These are phyloP conservation scores for Hyles vespertilio DNA, from an alignment of 1,140 invertebrate genomes.

Conservation along the genomic window DNA sequence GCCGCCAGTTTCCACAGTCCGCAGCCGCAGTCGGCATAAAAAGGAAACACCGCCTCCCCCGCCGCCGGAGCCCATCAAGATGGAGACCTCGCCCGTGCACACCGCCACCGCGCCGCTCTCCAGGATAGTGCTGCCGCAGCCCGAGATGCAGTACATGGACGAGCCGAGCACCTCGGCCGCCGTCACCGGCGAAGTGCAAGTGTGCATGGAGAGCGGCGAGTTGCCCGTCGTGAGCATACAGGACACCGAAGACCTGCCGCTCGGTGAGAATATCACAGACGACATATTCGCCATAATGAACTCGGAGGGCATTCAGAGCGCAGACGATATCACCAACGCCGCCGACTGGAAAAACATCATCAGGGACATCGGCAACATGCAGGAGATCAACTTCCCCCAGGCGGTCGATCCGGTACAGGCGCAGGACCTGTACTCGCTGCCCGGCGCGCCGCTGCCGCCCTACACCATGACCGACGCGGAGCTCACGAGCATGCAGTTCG, in stretches of 20 bases:
- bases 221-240: slow-evolving; percentile 72
- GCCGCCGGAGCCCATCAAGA: slow-evolving; percentile 48
- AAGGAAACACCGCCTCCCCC: slow-evolving; percentile 46
- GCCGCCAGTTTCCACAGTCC: slow-evolving; percentile 55
- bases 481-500: slow-evolving; percentile 53
- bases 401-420: slow-evolving; percentile 44
- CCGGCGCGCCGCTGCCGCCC: slow-evolving; percentile 35
- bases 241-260: slow-evolving; percentile 61
- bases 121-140: slow-evolving; percentile 58
- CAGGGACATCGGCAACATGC: slow-evolving; percentile 65
- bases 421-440: slow-evolving; percentile 51
- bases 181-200: slow-evolving; percentile 59
- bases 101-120: slow-evolving; percentile 52
- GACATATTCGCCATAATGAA: slow-evolving; percentile 73
- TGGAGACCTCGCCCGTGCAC: slow-evolving; percentile 56
- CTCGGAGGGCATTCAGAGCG: slow-evolving; percentile 68
- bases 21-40: slow-evolving; percentile 62
- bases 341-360: slow-evolving; percentile 72
- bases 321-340: slow-evolving; percentile 63
- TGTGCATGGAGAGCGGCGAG: slow-evolving; percentile 64
- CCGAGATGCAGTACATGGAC: slow-evolving; percentile 65
- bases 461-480: slow-evolving; percentile 56
- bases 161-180: slow-evolving; percentile 54
- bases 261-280: slow-evolving; percentile 68
- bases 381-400: slow-evolving; percentile 64